Conservation (phyloP, 2,113 vertebrate species). For the Chunga burmeisteri region DNA sequence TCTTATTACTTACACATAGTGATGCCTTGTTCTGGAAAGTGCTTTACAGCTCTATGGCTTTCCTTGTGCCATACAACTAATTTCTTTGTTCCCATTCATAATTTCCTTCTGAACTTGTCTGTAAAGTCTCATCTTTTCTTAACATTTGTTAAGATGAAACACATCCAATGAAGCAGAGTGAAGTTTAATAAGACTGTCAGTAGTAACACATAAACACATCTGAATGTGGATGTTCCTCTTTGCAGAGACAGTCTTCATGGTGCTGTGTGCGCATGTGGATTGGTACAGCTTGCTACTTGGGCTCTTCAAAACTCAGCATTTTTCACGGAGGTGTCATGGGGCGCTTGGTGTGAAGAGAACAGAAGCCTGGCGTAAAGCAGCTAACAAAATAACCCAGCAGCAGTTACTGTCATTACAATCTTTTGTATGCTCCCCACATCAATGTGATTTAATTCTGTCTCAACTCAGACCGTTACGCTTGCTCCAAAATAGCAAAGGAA, state of each 20-base stretch:
- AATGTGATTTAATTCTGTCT: rapidly evolving
- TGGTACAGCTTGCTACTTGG: not conserved
- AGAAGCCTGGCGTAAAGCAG: not conserved
- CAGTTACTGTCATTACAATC: not conserved
- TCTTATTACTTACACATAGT: not conserved
- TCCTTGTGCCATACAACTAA: not conserved
- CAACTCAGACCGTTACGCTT: not conserved
- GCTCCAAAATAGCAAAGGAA: not conserved
- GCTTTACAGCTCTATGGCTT: not conserved
- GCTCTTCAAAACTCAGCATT: not conserved
- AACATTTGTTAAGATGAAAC: not conserved
- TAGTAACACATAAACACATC: rapidly evolving
- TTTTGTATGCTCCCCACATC: not conserved
- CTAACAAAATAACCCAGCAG: not conserved
- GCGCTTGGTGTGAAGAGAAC: not conserved
- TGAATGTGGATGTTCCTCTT: not conserved
- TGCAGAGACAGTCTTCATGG: not conserved
- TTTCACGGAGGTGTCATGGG: not conserved
- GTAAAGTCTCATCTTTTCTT: not conserved
- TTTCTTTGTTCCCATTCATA: not conserved
- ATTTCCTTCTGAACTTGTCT: not conserved
- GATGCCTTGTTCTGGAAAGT: not conserved
- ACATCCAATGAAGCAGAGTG: not conserved
- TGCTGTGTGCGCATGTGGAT: rapidly evolving
- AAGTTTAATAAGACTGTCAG: not conserved